Percentiles rank a stretch among this genome's conserved stretches.
phyloP scores from a whole-genome alignment of 2,888 invertebrate genomes.

The Mesodorylaimus sp. region DNA sequence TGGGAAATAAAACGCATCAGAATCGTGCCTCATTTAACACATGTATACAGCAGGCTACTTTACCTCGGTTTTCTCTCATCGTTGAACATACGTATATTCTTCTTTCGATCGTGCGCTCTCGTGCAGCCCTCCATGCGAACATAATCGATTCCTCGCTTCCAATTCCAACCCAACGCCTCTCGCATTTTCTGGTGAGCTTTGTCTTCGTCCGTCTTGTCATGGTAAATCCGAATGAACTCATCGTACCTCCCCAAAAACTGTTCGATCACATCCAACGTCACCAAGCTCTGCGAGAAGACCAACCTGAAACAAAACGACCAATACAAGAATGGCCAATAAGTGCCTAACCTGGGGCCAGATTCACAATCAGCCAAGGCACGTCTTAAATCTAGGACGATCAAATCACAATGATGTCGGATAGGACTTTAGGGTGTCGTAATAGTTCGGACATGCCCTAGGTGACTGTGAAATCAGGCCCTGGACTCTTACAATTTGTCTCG shows the following conservation, averaged over 20 bases:
- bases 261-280: conserved; percentile 79
- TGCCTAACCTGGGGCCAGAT: too few species aligned
- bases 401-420: too few species aligned
- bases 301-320: conserved; percentile 43
- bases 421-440: too few species aligned
- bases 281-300: conserved; percentile 85
- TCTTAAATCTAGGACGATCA: too few species aligned
- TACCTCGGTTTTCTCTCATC: conserved; percentile 56
- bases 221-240: too few species aligned
- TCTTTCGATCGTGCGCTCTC: conserved; percentile 59
- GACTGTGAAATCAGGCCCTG: too few species aligned
- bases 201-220: conserved; percentile 9
- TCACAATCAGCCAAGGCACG: too few species aligned
- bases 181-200: conserved; percentile 36
- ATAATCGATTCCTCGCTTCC: conserved; percentile 56
- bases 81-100: conserved; percentile 74
- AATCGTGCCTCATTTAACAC: too few species aligned
- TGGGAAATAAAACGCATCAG: conserved; percentile 17
- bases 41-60: conserved; percentile 12
- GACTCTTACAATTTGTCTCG: conserved; percentile 89
- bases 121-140: conserved; percentile 67
- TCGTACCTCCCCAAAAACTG: conserved; percentile 48
- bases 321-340: background rate
- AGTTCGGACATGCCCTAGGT: too few species aligned
- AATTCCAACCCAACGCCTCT: conserved; percentile 38